Evolutionary conservation across 2,797 vertebrate species (phyloP), one percentile per base, ranked within the genome.

Genomic region (Anisognathus igniventris): DNA sequence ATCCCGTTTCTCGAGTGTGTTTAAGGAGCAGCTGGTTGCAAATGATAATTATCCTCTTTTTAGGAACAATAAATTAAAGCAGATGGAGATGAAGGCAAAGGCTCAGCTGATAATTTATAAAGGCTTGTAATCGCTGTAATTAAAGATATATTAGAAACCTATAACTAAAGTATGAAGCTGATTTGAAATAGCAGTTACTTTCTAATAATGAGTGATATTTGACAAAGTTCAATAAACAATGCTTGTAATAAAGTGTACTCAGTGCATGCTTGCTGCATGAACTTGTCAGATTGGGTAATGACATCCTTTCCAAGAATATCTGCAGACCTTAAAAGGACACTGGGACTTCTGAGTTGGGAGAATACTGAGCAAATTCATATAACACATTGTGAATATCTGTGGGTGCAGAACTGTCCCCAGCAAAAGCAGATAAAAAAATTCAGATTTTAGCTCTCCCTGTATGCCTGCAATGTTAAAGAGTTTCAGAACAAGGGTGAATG

Each of bases 1-100:
- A 85, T 45, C 14, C 24, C 1, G 3, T 92, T 88, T 84, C 64
- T 78, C 1, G 6, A 62, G 27, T 31, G 30, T 53, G 24, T 70
- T 92, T 82, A 62, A 86, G 73, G 27, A 95, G 47, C 90, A 92
- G 62, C 51, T 94, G 77, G 39, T 30, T 78, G 58, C 50, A 81
- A 73, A 60, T 84, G 25, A 68, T 93, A 80, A 58, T 90, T 86
- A 68, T 94, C n/a, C 17, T 84, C 70, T 81, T 64, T 91, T 86
- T 94, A 80, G 88, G 79, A 90, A 58, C 58, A 88, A 90, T 95
- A 84, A 86, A 86, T 90, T 92, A 90, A 88, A 86, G 28, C 56
- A 68, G 51, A 75, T 54, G 51, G 79, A 93, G 81, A 92, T 61
- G 78, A 80, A 95, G 56, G 40, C 35, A 83, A 70, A 95, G 73